These are phyloP conservation scores for Rhea pennata DNA, from an alignment of 2,113 vertebrate species.

Conservation along the genomic window DNA sequence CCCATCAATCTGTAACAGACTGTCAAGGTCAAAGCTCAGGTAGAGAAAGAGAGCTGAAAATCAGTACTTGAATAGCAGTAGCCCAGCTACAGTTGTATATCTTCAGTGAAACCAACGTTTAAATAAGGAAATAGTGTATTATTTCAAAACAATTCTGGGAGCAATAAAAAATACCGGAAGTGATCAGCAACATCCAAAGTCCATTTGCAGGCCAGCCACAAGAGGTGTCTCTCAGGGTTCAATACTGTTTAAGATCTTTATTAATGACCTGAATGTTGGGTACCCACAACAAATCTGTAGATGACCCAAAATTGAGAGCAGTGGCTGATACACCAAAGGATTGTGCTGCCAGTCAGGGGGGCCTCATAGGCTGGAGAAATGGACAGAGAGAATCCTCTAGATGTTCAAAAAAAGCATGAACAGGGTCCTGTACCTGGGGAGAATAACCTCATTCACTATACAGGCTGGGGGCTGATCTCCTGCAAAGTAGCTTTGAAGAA, in stretches of 20 bases:
- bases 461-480: background rate
- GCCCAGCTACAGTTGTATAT: background rate
- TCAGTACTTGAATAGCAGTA: background rate
- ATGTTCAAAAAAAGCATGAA: background rate
- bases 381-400: background rate
- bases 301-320: background rate
- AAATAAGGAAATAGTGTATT: background rate
- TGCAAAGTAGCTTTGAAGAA: background rate
- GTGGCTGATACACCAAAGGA: background rate
- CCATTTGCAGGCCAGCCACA: background rate
- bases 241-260: background rate
- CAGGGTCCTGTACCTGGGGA: background rate
- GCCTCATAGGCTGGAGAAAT: background rate
- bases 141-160: background rate
- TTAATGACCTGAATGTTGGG: background rate
- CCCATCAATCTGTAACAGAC: background rate
- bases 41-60: background rate
- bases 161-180: background rate
- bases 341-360: background rate
- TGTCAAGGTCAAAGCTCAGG: background rate
- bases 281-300: background rate
- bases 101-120: background rate
- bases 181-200: background rate
- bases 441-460: background rate
- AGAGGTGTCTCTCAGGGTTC: background rate